A percentile compares a stretch with the other conserved stretches of the same genome.
These are phyloP conservation scores for Ctenicera cuprea DNA, from an alignment of 2,888 invertebrate genomes.

Conservation along the genomic window DNA sequence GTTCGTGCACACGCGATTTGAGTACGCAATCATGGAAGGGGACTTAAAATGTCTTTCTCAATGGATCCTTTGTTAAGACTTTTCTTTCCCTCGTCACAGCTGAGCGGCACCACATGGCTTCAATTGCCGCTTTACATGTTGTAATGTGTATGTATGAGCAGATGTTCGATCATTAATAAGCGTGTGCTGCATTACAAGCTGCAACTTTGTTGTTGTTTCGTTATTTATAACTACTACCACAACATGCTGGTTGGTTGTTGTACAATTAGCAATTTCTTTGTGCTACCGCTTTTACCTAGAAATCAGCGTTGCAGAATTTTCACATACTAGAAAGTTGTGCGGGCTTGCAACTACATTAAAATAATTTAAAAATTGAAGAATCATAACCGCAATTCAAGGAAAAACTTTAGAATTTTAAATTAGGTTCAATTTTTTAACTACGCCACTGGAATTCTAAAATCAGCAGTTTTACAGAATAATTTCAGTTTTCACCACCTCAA, in stretches of 20 bases:
- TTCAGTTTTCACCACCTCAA: too few species aligned
- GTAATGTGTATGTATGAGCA: slow-evolving; percentile 29
- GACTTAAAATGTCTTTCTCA: slow-evolving; percentile 41
- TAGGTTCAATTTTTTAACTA: too few species aligned
- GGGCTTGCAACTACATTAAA: too few species aligned
- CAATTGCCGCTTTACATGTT: slow-evolving; percentile 19
- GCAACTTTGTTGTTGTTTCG: slow-evolving; percentile 20
- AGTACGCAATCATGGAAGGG: slow-evolving; percentile 30
- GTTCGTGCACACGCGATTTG: not conserved
- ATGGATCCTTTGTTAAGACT: slow-evolving; percentile 45
- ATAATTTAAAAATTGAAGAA: too few species aligned
- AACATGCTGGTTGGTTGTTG: not conserved
- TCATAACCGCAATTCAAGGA: too few species aligned
- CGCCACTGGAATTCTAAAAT: too few species aligned
- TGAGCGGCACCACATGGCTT: slow-evolving; percentile 45
- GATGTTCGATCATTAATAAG: slow-evolving; percentile 38
- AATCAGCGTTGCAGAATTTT: not conserved
- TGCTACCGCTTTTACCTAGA: not conserved
- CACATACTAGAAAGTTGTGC: not conserved
- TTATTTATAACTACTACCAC: not conserved
- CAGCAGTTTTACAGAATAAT: too few species aligned
- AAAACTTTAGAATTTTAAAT: too few species aligned
- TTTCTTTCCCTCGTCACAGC: slow-evolving; percentile 38
- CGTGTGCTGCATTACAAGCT: slow-evolving; percentile 30
- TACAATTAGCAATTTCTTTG: slow-evolving; percentile 17